Evolutionary conservation across 1,140 invertebrate species (phyloP), one percentile per base, ranked within the genome.

Genomic region (Parasteatoda tepidariorum): DNA sequence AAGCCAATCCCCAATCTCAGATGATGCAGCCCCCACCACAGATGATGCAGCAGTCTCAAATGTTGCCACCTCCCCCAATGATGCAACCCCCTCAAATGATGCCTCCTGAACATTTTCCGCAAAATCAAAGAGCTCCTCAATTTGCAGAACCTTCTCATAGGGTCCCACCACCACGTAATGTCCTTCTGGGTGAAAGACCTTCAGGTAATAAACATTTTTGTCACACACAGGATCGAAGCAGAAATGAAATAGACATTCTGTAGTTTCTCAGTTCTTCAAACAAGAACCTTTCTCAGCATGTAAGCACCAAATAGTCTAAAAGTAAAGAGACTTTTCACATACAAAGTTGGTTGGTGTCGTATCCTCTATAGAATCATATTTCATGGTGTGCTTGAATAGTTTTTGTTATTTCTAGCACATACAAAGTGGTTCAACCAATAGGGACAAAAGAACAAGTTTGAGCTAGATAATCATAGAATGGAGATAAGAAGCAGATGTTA

Each of bases 121-220:
- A 31, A 38, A 70, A 61, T 67, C 0, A n/a, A 0, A 62, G 78
- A 71, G 31, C 24, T 24, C 48, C 31, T 24, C 66, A 59, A 24
- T 82, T 34, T 62, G n/a, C n/a, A 0, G 78, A 71, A 22, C 76
- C 76, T 33, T 31, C 62, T 1, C 62, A 34, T 26, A 79, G 64
- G n/a, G n/a, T n/a, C n/a, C 76, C 48, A 54, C 78, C 78, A 18
- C 62, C 13, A 22, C 64, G 76, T 2, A 48, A 57, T 48, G 59
- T 59, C 13, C n/a, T 66, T 11, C 28, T 78, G 26, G 75, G 75
- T 9, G 75, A 78, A 55, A 78, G 75, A 55, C 75, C 75, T 30
- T 28, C 15, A 78, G 75, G 31, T 74, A 33, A 7, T 59, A 31
- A n/a, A 55, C 13, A 33, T 22, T 61, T 61, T 24, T n/a, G 24